A percentile compares a stretch with the other conserved stretches of the same genome.
Conservation (phyloP, 2,888 invertebrate genomes). For the Alsophila aescularia region DNA sequence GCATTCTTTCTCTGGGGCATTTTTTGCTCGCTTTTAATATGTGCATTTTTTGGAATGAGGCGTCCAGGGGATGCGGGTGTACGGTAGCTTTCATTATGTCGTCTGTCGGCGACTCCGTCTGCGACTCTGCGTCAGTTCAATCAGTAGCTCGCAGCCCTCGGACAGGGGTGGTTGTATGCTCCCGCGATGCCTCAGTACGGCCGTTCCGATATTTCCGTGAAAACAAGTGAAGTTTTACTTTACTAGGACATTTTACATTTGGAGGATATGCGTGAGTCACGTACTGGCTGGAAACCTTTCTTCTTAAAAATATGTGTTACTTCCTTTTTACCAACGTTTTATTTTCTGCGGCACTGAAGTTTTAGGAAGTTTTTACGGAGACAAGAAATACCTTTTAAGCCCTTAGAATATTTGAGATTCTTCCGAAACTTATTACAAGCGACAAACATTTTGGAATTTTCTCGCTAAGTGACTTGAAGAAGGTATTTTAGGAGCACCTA, state of each 20-base stretch:
- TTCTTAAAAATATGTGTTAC: conserved; percentile 13
- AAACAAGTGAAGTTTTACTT: conserved; percentile 65
- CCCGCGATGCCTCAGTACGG: conserved; percentile 55
- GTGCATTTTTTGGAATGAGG: conserved; percentile 71
- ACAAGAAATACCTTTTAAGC: conserved; percentile 32
- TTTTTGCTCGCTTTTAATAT: conserved; percentile 68
- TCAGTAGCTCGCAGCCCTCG: conserved; percentile 67
- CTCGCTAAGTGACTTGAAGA: conserved; percentile 10
- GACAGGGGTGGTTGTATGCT: conserved; percentile 66
- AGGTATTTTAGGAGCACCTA: conserved; percentile 17
- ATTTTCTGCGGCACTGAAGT: conserved; percentile 17
- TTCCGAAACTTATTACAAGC: conserved; percentile 27
- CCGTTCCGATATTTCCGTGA: conserved; percentile 50
- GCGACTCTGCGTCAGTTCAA: conserved; percentile 51
- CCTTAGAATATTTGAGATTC: conserved; percentile 25
- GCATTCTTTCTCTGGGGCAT: conserved; percentile 59
- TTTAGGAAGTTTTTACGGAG: conserved; percentile 29
- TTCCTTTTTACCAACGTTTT: conserved; percentile 2
- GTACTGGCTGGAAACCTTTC: conserved; percentile 50
- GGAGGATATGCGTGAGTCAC: conserved; percentile 53
- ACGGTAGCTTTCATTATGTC: conserved; percentile 65
- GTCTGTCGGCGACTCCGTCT: conserved; percentile 51
- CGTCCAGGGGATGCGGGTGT: conserved; percentile 60
- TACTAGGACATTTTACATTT: conserved; percentile 35
- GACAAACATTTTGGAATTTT: conserved; percentile 20